Percentiles rank a stretch among this genome's conserved stretches.
These are phyloP conservation scores for Atrichornis clamosus DNA, from an alignment of 2,113 vertebrate species.

Conservation along the genomic window DNA sequence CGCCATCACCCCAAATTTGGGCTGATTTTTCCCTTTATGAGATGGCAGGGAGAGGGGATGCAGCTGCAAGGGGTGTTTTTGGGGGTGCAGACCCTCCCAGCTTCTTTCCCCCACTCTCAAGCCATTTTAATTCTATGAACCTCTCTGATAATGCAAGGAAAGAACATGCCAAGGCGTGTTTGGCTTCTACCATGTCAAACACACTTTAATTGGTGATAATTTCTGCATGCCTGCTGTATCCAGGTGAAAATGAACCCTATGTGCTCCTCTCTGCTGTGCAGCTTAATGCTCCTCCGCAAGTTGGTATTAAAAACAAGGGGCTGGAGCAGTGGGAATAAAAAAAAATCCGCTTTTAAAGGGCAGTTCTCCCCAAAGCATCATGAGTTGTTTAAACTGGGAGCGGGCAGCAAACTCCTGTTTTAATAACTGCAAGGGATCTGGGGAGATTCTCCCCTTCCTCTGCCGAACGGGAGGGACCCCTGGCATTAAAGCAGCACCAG, in stretches of 20 bases:
- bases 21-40: neutral
- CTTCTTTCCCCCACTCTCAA: neutral
- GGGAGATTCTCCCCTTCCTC: neutral
- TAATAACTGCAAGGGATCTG: neutral
- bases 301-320: neutral
- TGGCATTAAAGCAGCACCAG: neutral
- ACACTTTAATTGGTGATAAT: neutral
- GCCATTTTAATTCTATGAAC: neutral
- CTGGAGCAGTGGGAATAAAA: neutral
- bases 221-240: neutral
- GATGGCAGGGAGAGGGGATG: neutral
- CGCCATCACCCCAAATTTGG: neutral
- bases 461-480: fast-evolving
- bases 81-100: no score
- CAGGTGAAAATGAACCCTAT: neutral
- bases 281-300: neutral
- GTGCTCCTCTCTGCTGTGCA: neutral
- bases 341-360: neutral
- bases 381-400: neutral
- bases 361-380: neutral
- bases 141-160: neutral
- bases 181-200: neutral
- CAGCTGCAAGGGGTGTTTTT: neutral
- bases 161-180: neutral
- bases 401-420: neutral